Evolutionary conservation across 2,113 vertebrate species (phyloP), one percentile per base, ranked within the genome.

Genomic region (Pao palembangensis): DNA sequence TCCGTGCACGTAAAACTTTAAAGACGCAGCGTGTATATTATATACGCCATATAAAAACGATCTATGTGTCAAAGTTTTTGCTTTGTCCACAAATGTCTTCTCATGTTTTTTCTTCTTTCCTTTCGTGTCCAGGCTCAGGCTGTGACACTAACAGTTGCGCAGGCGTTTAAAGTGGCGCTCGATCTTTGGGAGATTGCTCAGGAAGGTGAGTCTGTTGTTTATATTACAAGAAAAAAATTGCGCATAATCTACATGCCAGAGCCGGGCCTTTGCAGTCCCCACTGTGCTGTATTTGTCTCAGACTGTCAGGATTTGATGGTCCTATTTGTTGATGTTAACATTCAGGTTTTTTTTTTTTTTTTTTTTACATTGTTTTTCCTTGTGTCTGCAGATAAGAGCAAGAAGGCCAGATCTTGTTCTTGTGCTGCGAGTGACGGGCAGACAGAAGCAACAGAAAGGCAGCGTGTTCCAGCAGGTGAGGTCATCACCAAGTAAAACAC

Each of bases 81-180:
- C 34, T 38, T 38, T 38, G 34, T 8, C 34, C 34, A 38, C 8
- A 38, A 31, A 31, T 6, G 28, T 31, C 2, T 6, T 14, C 12
- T 51, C n/a, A 8, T 18, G 46, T 0, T 19, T 49, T 8, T 43
- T 4, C 55, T 11, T 16, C n/a, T 48, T 16, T 47, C 41, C 5
- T 16, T 56, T 20, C 55, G 1, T 48, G 18, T 57, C 1, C 77
- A 96, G 94, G 94, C 94, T 70, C 93, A 94, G 81, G 93, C 94
- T 44, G 94, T 96, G 82, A 96, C 94, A 7, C 86, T 95, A 67
- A 95, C 94, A 0, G 94, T 95, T 14, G 94, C 94, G 2, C 94
- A 95, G 88, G 94, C 94, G 23, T 96, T 96, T 74, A 93, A 94
- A 80, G 88, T 96, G 61, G 94, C 94, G 5, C 83, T 95, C 51